Conservation (phyloP, 2,113 vertebrate genomes). For the Plectropomus leopardus region DNA sequence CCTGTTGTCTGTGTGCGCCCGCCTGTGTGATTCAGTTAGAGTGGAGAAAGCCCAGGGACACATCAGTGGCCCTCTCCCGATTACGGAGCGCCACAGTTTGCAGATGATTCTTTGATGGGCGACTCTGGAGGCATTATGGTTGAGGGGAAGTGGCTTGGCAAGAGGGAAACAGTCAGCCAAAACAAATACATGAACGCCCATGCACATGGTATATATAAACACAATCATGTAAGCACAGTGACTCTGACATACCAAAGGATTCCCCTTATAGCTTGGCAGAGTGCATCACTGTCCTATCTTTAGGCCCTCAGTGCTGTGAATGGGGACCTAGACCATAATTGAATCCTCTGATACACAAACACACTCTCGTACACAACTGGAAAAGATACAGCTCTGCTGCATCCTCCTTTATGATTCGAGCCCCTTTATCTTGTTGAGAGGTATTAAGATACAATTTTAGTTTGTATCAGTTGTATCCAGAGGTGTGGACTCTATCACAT, state of each 20-base stretch:
- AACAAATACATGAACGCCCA: constrained; percentile 35
- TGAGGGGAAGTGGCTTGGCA: constrained; percentile 43
- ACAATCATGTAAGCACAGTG: constrained; percentile 9
- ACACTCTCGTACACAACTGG: neutral
- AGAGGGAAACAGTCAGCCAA: constrained; percentile 44
- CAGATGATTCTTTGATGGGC: constrained; percentile 75
- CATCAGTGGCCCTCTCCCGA: constrained; percentile 67
- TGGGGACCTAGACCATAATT: constrained; percentile 5
- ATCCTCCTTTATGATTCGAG: neutral
- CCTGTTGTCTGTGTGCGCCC: constrained; percentile 77
- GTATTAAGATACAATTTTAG: neutral
- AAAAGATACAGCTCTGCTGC: constrained; percentile 15
- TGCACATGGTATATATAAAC: neutral
- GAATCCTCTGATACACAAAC: neutral
- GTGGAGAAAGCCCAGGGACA: constrained; percentile 76
- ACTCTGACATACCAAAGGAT: constrained; percentile 34
- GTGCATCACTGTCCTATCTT: constrained; percentile 38
- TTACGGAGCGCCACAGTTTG: constrained; percentile 66
- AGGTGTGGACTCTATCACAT: too few relatives aligned
- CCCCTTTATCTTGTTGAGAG: neutral
- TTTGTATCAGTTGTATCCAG: neutral
- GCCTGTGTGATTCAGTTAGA: constrained; percentile 78
- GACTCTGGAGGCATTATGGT: constrained; percentile 66
- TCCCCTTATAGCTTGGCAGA: constrained; percentile 38
- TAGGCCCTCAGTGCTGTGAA: constrained; percentile 11